These are phyloP conservation scores for Otus scops DNA, from an alignment of 2,797 vertebrate genomes.

Conservation along the genomic window DNA sequence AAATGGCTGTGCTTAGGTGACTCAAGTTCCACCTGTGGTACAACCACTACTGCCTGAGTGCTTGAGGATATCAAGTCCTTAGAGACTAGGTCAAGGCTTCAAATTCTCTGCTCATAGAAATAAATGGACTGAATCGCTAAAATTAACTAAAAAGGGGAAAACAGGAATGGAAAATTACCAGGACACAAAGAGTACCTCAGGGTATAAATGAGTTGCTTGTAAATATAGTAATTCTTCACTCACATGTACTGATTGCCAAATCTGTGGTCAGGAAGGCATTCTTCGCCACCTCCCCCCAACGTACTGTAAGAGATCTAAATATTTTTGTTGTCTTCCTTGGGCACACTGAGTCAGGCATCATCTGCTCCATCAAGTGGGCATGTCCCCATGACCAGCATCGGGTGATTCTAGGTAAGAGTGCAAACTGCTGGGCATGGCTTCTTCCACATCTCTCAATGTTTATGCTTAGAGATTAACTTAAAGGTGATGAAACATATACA, in stretches of 20 bases:
- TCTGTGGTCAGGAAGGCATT: neutral
- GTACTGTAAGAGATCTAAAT: neutral
- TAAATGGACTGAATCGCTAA: neutral
- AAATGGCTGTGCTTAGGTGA: neutral
- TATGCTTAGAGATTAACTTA: neutral
- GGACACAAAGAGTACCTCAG: neutral
- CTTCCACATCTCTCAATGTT: neutral
- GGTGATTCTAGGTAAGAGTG: neutral
- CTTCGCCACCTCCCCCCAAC: neutral
- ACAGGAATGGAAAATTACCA: slow-evolving; percentile 11
- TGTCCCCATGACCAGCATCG: neutral
- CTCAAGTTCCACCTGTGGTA: fast-evolving
- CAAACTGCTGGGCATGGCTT: neutral
- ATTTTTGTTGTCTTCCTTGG: slow-evolving; percentile 1
- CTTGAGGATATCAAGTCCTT: neutral
- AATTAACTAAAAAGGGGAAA: neutral
- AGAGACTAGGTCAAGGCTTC: neutral
- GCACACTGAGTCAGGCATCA: slow-evolving; percentile 27
- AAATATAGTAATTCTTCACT: neutral
- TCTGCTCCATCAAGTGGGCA: neutral
- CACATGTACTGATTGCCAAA: neutral
- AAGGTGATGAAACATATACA: neutral
- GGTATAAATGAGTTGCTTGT: neutral
- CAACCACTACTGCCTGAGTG: neutral
- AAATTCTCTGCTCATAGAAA: neutral